Evolutionary conservation across 1,140 invertebrate genomes (phyloP), one percentile per base, ranked within the genome.

Genomic region (Trissolcus basalis): DNA sequence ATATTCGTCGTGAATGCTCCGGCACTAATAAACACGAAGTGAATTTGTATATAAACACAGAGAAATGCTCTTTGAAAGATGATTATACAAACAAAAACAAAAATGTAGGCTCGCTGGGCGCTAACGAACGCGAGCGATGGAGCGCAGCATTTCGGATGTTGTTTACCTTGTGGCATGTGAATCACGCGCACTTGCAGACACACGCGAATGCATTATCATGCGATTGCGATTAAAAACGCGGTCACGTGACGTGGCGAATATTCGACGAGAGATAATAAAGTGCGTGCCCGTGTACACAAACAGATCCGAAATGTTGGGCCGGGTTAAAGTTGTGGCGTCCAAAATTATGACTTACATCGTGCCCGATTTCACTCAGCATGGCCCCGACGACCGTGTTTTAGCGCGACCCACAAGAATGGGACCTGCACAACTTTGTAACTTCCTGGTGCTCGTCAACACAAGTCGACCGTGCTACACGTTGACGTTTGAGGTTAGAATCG

Each of bases 401-500:
- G 6, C 19, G 19, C 19, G 19, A 3, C 6, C 6, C 19, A 27
- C 19, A 27, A 1, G 19, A 27, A 27, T 6, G 19, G 6, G 19
- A 27, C 19, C 19, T 6, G 19, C 19, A 27, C 19, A 27, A 27
- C 19, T 19, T 41, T 6, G 3, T 9, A 60, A 44, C 45, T 70
- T 70, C 53, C 67, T 63, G 67, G 59, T 49, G 35, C 51, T 36
- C 65, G 59, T 78, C 72, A 56, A 77, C 43, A 35, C 53, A 27
- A 27, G 19, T 27, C 19, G 19, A 27, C 6, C 19, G 19, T 27
- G 9, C 36, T 8, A 44, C 77, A 79, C 80, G 77, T 82, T 83
- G 83, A 83, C 82, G 80, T 85, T 86, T 84, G 76, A 85, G 83
- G 85, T 86, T 84, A 85, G 81, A 83, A 83, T 85, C 84, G 84